Percentiles rank a stretch among this genome's conserved stretches.
These are phyloP conservation scores for Lytechinus pictus DNA, from an alignment of 35 echinoderm and acorn worm genomes.

Conservation along the genomic window DNA sequence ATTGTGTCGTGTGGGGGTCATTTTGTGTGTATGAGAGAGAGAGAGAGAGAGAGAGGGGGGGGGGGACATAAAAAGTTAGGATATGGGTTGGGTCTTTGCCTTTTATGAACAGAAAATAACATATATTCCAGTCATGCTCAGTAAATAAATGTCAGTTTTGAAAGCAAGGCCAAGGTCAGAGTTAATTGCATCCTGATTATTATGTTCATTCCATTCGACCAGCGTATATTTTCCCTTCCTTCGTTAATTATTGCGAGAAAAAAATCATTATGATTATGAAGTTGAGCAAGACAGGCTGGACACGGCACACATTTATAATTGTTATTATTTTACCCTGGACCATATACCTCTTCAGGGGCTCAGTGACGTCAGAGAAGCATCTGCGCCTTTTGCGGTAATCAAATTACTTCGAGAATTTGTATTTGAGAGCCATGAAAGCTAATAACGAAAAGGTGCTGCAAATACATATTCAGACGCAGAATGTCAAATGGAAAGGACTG, in stretches of 20 bases:
- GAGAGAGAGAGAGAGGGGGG: no score
- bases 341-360: background rate
- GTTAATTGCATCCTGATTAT: background rate
- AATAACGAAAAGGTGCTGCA: background rate
- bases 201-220: background rate
- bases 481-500: background rate
- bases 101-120: no score
- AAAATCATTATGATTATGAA: background rate
- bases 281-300: background rate
- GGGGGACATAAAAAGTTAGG: no score
- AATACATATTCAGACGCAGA: background rate
- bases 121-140: no score
- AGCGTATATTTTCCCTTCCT: background rate
- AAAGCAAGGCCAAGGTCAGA: background rate
- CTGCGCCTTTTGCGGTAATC: background rate
- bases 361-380: background rate
- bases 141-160: background rate
- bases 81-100: no score
- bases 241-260: background rate
- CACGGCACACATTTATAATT: background rate
- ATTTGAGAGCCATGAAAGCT: background rate
- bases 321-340: background rate
- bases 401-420: constrained; percentile 13
- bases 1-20: no score
- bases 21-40: no score